Conservation (phyloP, 2,113 vertebrate species). For the Nannobrachium achirus region DNA sequence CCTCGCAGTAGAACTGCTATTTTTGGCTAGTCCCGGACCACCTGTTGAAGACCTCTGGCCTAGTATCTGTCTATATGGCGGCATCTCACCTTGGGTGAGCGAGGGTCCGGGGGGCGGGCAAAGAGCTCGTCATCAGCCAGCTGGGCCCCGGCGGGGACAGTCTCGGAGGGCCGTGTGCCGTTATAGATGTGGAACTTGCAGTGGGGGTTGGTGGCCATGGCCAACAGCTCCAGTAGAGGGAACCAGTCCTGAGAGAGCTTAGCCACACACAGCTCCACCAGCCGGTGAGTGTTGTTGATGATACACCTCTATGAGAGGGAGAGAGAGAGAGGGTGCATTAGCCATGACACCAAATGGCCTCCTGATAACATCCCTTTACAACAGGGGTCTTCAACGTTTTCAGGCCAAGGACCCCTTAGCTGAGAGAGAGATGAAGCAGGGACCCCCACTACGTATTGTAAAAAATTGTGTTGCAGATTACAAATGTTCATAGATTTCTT, state of each 20-base stretch:
- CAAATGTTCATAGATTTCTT: too few species aligned
- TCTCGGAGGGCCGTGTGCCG: conserved; percentile 98
- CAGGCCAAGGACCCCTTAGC: too few species aligned
- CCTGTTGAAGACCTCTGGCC: too few species aligned
- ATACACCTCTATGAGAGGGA: conserved; percentile 95
- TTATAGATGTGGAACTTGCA: conserved; percentile 99
- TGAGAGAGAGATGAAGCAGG: too few species aligned
- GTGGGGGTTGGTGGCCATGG: conserved; percentile 99
- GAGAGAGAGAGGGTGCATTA: background rate
- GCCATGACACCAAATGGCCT: too few species aligned
- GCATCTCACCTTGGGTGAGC: conserved; percentile 91
- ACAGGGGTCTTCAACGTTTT: too few species aligned
- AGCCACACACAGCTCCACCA: conserved; percentile 97
- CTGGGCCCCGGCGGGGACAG: conserved; percentile 94
- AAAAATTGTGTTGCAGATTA: too few species aligned
- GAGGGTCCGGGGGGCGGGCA: conserved; percentile 96
- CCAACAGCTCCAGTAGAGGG: conserved; percentile 98
- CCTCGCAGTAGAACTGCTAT: too few species aligned
- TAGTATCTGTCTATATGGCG: background rate
- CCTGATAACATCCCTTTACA: too few species aligned
- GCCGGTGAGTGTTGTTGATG: conserved; percentile 98
- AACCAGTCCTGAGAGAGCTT: conserved; percentile 99
- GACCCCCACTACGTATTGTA: too few species aligned
- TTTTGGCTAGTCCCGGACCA: too few species aligned
- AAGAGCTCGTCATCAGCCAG: conserved; percentile 97